Evolutionary conservation across 64 coral and sea anemone species (phyloP).

Genomic region (Acropora yongei): DNA sequence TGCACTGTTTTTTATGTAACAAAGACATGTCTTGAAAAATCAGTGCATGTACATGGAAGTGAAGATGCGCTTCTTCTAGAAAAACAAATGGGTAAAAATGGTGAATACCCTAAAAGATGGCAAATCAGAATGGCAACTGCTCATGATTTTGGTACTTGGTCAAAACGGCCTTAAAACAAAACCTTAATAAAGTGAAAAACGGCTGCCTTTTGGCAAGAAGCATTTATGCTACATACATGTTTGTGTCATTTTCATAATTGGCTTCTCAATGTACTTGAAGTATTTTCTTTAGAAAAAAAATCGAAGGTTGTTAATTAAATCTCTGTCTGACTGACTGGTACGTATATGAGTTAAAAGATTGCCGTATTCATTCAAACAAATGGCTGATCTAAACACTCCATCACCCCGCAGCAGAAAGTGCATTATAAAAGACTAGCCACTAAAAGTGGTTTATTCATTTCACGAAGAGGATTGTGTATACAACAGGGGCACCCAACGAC

Average conservation of each 20-base stretch:
- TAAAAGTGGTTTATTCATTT: constrained; percentile 4
- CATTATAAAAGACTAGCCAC: neutral
- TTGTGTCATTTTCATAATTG: neutral
- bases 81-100: neutral
- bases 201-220: neutral
- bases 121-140: neutral
- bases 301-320: neutral
- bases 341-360: neutral
- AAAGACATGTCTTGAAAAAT: too few relatives aligned
- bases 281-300: neutral
- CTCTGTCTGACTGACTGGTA: neutral
- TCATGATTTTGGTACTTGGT: neutral
- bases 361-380: neutral
- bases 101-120: neutral
- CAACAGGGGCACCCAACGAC: too few relatives aligned
- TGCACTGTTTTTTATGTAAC: too few relatives aligned
- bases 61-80: too few relatives aligned
- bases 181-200: constrained; percentile 4
- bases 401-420: neutral
- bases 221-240: neutral
- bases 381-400: neutral
- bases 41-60: too few relatives aligned
- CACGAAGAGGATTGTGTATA: neutral
- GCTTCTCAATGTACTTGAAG: neutral
- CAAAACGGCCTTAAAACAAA: neutral